Base-by-base conservation (phyloP, 2,113 vertebrate species). In the Pionites leucogaster region DNA sequence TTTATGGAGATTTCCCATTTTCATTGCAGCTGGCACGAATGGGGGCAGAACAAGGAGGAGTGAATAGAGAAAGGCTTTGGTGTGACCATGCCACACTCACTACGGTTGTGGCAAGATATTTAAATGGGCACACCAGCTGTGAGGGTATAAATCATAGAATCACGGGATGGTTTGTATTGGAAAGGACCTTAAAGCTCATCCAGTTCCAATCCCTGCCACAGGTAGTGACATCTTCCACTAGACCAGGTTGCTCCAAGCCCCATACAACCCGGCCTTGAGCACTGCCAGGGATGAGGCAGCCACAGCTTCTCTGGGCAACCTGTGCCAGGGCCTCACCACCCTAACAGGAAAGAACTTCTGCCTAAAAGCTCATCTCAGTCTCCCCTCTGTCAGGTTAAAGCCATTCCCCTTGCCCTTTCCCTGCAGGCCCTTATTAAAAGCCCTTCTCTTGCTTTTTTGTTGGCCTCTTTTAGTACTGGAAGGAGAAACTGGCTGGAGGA, bases 361-460 rank as follows among this genome's bases (percentile, higher is more conserved):
- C 31, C 31, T n/a, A 9, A n/a, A 9, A n/a, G 1, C 55, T n/a
- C 33, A n/a, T 23, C 57, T n/a, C 9, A n/a, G 3, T 3, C 13
- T 23, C 31, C 19, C 13, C 20, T n/a, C 55, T 23, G 55, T 59
- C 57, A 59, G 55, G 4, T 59, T 35, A 35, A 23, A 59, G 22
- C 33, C 33, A 24, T 35, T 59, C 57, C 22, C 22, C 22, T 59
- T 35, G 57, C 15, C 33, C 57, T 59, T n/a, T 59, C 33, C 13
- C 13, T 35, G 13, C 13, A 59, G 22, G 33, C 20, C 29, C 13
- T 23, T 59, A 9, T n/a, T 13, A 59, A 59, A 59, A 59, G 33
- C 9, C 33, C 13, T 14, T 59, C 33, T 59, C 57, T n/a, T 24
- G 33, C 9, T 35, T 59, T 59, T 35, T 59, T 59, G 57, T 59